Percentiles rank a stretch among this genome's conserved stretches.
These are phyloP conservation scores for Emmelina monodactyla DNA, from an alignment of 2,888 invertebrate genomes.

Conservation along the genomic window DNA sequence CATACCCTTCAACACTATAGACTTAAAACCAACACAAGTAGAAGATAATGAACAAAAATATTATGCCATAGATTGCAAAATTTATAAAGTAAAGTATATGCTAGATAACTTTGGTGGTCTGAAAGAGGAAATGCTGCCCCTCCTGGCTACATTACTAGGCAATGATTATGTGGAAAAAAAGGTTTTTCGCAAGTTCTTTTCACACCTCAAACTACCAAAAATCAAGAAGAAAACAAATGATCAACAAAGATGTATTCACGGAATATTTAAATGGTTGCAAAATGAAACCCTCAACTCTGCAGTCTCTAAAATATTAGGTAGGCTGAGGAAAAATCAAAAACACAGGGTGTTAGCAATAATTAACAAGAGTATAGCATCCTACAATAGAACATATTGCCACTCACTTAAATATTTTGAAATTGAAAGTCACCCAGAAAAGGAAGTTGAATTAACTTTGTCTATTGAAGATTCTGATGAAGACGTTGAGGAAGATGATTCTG, in stretches of 20 bases:
- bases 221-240: constrained; percentile 60
- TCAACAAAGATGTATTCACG: constrained; percentile 74
- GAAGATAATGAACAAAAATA: constrained; percentile 28
- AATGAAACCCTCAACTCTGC: constrained; percentile 75
- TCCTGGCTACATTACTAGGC: constrained; percentile 84
- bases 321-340: constrained; percentile 65
- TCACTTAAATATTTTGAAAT: constrained; percentile 67
- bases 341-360: constrained; percentile 64
- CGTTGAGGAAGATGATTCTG: constrained; percentile 18
- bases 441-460: constrained; percentile 6
- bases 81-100: constrained; percentile 77
- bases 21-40: constrained; percentile 44
- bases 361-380: constrained; percentile 70
- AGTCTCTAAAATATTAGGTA: constrained; percentile 69
- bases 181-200: constrained; percentile 75
- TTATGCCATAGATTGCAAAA: constrained; percentile 69
- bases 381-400: constrained; percentile 64
- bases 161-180: constrained; percentile 84
- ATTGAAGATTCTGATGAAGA: constrained; percentile 22
- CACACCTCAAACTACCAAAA: constrained; percentile 68
- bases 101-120: constrained; percentile 71
- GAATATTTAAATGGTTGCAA: constrained; percentile 78
- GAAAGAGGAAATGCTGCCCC: constrained; percentile 72
- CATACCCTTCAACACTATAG: constrained; percentile 77
- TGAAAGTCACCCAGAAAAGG: constrained; percentile 5